These are phyloP conservation scores for Bovichtus variegatus DNA, from an alignment of 2,797 vertebrate genomes.

Conservation along the genomic window DNA sequence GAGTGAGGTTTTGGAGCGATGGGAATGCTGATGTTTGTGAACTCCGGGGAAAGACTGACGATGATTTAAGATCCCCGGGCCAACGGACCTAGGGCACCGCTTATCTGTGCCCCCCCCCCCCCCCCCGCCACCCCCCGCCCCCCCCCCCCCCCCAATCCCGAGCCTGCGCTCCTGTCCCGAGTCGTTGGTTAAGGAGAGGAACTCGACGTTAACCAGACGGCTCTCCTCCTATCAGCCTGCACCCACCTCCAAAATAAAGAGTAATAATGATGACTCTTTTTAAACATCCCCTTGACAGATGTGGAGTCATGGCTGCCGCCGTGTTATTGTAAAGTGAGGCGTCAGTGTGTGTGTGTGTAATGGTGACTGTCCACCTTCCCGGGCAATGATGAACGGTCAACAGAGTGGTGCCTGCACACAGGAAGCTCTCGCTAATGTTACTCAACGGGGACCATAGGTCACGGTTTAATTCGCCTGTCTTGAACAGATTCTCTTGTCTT, in stretches of 20 bases:
- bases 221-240: slow-evolving; percentile 67
- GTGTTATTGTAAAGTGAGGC: slow-evolving; percentile 80
- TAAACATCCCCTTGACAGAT: slow-evolving; percentile 93
- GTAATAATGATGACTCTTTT: slow-evolving; percentile 94
- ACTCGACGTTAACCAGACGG: slow-evolving; percentile 92
- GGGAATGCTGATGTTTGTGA: slow-evolving; percentile 82
- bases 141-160: neutral
- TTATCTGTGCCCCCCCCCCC: slow-evolving; percentile 85
- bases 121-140: slow-evolving; percentile 17
- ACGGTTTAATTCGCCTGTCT: slow-evolving; percentile 89
- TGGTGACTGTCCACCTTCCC: slow-evolving; percentile 84
- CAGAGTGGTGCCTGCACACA: slow-evolving; percentile 89
- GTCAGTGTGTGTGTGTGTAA: slow-evolving; percentile 71
- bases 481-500: slow-evolving; percentile 84
- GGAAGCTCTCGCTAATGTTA: slow-evolving; percentile 90
- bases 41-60: slow-evolving; percentile 73
- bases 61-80: slow-evolving; percentile 89
- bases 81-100: slow-evolving; percentile 82
- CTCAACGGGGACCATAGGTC: slow-evolving; percentile 90
- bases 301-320: slow-evolving; percentile 82
- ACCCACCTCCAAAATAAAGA: slow-evolving; percentile 87
- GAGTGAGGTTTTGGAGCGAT: slow-evolving; percentile 63
- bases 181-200: slow-evolving; percentile 64
- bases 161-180: slow-evolving; percentile 50
- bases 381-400: slow-evolving; percentile 88